Conservation (phyloP, 2,888 invertebrate species). For the Andrena chrysosceles region DNA sequence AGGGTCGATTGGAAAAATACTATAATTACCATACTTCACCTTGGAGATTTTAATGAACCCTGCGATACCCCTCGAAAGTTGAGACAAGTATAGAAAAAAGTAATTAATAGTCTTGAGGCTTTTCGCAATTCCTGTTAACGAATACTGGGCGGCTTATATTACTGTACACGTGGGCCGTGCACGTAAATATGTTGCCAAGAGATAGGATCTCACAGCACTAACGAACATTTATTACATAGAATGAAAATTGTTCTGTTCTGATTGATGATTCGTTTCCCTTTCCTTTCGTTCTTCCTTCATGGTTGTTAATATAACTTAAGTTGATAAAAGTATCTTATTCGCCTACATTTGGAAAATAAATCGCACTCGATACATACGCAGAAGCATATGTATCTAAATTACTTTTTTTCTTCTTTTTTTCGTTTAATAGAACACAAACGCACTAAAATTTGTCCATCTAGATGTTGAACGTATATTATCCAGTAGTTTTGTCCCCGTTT, state of each 20-base stretch:
- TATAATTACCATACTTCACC: slow-evolving; percentile 47
- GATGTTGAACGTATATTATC: slow-evolving; percentile 51
- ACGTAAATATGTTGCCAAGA: slow-evolving; percentile 46
- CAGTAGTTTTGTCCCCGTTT: slow-evolving; percentile 50
- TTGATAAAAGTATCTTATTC: slow-evolving; percentile 62
- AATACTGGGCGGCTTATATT: slow-evolving; percentile 67
- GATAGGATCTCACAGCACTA: slow-evolving; percentile 72
- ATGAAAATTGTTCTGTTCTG: slow-evolving; percentile 58
- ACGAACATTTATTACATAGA: slow-evolving; percentile 61
- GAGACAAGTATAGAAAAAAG: slow-evolving; percentile 53
- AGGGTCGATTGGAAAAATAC: slow-evolving; percentile 33
- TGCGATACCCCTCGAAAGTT: slow-evolving; percentile 52
- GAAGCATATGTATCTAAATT: slow-evolving; percentile 39
- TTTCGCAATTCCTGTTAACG: slow-evolving; percentile 59
- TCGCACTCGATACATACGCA: slow-evolving; percentile 62
- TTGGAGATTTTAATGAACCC: slow-evolving; percentile 58
- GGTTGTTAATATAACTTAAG: slow-evolving; percentile 64
- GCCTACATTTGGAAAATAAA: slow-evolving; percentile 70
- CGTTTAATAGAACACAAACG: slow-evolving; percentile 61
- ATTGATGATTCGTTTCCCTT: slow-evolving; percentile 33
- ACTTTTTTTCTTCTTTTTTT: slow-evolving; percentile 25
- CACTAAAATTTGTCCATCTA: slow-evolving; percentile 63
- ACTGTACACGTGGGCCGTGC: slow-evolving; percentile 37
- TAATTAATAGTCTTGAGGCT: slow-evolving; percentile 51
- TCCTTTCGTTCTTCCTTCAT: slow-evolving; percentile 12